These are phyloP conservation scores for Muscina levida DNA, from an alignment of 2,888 invertebrate genomes.

Conservation along the genomic window DNA sequence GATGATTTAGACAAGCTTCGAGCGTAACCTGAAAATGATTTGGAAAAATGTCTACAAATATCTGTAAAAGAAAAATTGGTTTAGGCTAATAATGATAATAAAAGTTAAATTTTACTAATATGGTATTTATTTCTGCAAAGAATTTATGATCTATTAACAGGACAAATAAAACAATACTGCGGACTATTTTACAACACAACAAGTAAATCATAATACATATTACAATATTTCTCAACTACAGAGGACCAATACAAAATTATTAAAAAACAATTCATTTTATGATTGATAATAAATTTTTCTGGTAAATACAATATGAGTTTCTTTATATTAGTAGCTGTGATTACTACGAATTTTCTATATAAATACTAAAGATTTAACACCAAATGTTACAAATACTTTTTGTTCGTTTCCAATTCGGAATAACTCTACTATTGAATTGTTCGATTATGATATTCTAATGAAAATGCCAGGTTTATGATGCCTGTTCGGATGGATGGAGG, in stretches of 20 bases:
- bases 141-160: constrained; percentile 20
- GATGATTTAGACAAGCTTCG: constrained; percentile 10
- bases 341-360: constrained; percentile 1
- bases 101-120: constrained; percentile 1
- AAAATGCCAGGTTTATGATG: constrained; percentile 50
- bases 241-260: background rate
- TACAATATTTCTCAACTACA: background rate
- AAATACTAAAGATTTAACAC: background rate
- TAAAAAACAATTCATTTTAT: constrained; percentile 7
- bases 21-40: constrained; percentile 7
- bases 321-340: constrained; percentile 6
- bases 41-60: constrained; percentile 43
- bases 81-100: background rate
- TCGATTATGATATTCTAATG: background rate
- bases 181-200: constrained; percentile 1
- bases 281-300: background rate
- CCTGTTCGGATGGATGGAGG: constrained; percentile 76
- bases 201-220: background rate
- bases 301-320: constrained; percentile 29
- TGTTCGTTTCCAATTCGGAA: constrained; percentile 33
- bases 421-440: background rate
- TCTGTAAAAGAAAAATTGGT: constrained; percentile 46
- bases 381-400: background rate
- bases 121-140: constrained; percentile 7
- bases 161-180: constrained; percentile 19